Conservation (phyloP, 2,888 invertebrate genomes). For the Blomia tropicalis region DNA sequence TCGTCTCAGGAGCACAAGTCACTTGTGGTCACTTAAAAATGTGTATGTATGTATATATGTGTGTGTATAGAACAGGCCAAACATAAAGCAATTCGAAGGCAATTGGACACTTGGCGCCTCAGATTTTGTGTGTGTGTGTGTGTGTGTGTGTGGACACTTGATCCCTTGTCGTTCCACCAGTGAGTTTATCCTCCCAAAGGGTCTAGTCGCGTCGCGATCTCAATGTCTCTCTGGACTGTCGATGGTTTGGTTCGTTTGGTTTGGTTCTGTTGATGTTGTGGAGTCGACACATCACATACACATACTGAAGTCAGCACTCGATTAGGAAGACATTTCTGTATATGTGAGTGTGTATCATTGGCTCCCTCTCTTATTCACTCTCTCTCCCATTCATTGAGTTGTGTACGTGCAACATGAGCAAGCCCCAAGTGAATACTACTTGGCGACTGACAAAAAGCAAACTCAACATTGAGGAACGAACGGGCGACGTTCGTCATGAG, state of each 20-base stretch:
- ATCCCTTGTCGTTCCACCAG: constrained; percentile 9
- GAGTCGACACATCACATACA: background rate
- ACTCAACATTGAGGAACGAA: no score
- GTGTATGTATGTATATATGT: background rate
- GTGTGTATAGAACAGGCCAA: no score
- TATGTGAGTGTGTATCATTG: no score
- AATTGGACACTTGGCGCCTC: constrained; percentile 13
- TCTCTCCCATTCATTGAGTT: no score
- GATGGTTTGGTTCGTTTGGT: background rate
- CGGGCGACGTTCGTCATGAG: background rate
- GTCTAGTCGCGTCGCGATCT: no score
- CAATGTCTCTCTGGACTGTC: no score
- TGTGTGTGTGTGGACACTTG: constrained; percentile 10
- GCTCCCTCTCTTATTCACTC: no score
- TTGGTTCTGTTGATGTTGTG: background rate
- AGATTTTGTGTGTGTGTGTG: no score
- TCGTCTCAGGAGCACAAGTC: background rate
- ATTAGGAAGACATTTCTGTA: constrained; percentile 5
- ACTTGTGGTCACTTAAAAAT: constrained; percentile 13
- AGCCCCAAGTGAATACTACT: background rate
- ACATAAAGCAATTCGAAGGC: background rate
- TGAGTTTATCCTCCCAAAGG: constrained; percentile 12
- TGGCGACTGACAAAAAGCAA: background rate
- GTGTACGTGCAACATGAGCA: constrained; percentile 8
- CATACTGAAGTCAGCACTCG: constrained; percentile 3